phyloP scores from a whole-genome alignment of 2,113 vertebrate genomes.

The Taxidea taxus region DNA sequence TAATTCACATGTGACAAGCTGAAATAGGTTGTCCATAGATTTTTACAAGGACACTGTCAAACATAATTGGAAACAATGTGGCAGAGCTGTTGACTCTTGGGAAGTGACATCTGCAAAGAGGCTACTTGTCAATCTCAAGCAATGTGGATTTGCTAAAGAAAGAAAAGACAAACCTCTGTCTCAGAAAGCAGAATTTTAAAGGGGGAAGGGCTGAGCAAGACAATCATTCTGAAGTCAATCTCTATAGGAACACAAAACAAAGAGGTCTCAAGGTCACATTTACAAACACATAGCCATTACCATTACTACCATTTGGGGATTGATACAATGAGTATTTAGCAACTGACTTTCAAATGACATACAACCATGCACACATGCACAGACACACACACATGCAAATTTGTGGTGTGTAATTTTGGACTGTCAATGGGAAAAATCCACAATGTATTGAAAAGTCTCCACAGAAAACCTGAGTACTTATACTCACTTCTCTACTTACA shows the following conservation, averaged over 20 bases:
- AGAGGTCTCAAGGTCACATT: neutral
- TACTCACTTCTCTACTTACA: neutral
- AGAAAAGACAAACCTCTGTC: neutral
- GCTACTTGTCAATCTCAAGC: conserved; percentile 47
- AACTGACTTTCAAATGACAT: conserved; percentile 4
- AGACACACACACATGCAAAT: neutral
- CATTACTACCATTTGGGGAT: neutral
- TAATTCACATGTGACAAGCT: conserved; percentile 48
- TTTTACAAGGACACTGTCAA: conserved; percentile 68
- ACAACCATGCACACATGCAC: neutral
- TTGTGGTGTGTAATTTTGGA: neutral
- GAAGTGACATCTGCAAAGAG: conserved; percentile 60
- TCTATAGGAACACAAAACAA: neutral
- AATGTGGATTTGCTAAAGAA: neutral
- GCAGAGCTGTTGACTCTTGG: conserved; percentile 27
- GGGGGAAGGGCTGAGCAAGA: neutral
- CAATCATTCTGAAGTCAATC: neutral
- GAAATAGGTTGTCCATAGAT: conserved; percentile 48
- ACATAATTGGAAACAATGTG: conserved; percentile 60
- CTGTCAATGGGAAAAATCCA: neutral
- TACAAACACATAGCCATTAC: neutral
- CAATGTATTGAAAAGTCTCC: neutral
- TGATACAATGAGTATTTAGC: neutral
- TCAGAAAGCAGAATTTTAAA: neutral
- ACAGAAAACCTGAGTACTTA: neutral